Conservation (phyloP, 2,888 invertebrate genomes). For the Nomada fucata region DNA sequence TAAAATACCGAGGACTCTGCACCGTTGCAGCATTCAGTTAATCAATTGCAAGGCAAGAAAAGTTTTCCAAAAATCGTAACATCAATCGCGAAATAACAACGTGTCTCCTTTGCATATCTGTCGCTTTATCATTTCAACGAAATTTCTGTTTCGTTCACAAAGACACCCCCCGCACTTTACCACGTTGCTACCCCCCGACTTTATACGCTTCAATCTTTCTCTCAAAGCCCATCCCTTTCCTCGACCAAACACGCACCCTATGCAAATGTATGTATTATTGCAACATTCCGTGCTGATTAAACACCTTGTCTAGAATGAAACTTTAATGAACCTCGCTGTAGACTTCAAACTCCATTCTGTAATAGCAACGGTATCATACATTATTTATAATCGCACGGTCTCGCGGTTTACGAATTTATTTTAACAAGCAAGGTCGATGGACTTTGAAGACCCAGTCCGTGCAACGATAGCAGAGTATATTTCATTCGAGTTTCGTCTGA, state of each 20-base stretch:
- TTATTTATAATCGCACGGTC: conserved; percentile 23
- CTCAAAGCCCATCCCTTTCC: conserved; percentile 8
- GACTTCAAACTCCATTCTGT: conserved; percentile 39
- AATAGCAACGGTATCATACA: conserved; percentile 4
- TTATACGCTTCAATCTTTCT: conserved; percentile 26
- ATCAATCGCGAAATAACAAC: not conserved
- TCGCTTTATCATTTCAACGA: not conserved
- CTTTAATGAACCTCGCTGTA: conserved; percentile 46
- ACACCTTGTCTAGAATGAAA: conserved; percentile 55
- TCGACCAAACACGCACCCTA: conserved; percentile 4
- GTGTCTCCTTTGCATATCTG: not conserved
- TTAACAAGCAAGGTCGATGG: not conserved
- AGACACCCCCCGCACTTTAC: not conserved
- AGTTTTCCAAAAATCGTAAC: not conserved
- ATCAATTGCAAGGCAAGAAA: not conserved
- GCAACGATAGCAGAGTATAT: not conserved
- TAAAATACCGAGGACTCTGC: too few species aligned
- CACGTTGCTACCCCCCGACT: conserved; percentile 1
- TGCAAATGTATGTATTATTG: conserved; percentile 61
- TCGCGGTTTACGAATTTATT: not conserved
- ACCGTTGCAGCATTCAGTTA: not conserved
- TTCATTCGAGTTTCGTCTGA: too few species aligned
- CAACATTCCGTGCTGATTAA: conserved; percentile 50
- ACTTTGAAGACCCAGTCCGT: not conserved
- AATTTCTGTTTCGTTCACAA: conserved; percentile 15